Percentiles rank a stretch among this genome's conserved stretches.
Conservation (phyloP, 2,888 invertebrate species). For the Argyresthia albistria region DNA sequence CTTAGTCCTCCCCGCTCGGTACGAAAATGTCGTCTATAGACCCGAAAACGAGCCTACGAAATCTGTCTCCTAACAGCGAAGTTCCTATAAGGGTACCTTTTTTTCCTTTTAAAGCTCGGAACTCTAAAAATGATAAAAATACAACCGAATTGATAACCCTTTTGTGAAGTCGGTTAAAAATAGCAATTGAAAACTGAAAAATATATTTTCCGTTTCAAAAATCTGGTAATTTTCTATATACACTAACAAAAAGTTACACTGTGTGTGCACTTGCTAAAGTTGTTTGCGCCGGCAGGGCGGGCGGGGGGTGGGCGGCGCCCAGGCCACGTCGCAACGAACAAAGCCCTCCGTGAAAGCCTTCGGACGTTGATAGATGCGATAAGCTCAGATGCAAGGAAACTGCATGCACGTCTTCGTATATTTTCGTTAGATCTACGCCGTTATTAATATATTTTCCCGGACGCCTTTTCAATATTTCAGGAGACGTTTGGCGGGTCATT, state of each 20-base stretch:
- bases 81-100: too few relatives aligned
- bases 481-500: background rate
- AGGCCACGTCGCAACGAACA: slow-evolving; percentile 39
- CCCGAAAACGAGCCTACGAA: too few relatives aligned
- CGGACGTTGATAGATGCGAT: slow-evolving; percentile 19
- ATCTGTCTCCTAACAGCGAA: too few relatives aligned
- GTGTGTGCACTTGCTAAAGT: background rate
- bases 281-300: slow-evolving; percentile 16
- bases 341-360: slow-evolving; percentile 67
- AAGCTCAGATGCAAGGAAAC: slow-evolving; percentile 64
- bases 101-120: too few relatives aligned
- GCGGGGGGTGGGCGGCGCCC: slow-evolving; percentile 23
- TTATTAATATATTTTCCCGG: slow-evolving; percentile 26
- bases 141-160: too few relatives aligned
- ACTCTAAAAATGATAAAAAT: too few relatives aligned
- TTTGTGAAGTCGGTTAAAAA: too few relatives aligned
- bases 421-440: slow-evolving; percentile 25
- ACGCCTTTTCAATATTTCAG: slow-evolving; percentile 12
- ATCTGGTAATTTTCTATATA: background rate
- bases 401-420: slow-evolving; percentile 66
- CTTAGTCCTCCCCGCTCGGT: too few relatives aligned
- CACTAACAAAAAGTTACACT: background rate
- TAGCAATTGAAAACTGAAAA: too few relatives aligned
- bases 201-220: too few relatives aligned
- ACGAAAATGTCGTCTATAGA: too few relatives aligned